Base-by-base conservation (phyloP, 2,797 vertebrate species). In the Syndactyla subalaris region DNA sequence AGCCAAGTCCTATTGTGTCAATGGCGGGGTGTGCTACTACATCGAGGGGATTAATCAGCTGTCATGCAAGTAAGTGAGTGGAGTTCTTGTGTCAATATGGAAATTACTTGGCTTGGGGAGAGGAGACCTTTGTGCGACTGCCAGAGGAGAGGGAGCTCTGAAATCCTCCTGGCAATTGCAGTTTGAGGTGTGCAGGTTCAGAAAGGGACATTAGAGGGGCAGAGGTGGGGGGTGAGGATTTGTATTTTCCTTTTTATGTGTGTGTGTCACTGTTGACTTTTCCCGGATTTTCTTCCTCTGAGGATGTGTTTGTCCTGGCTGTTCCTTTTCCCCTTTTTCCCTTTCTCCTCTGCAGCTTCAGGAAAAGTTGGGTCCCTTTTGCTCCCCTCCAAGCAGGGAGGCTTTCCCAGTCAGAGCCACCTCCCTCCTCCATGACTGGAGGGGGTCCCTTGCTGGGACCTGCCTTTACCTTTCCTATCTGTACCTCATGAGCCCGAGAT, bases 1-100 rank as follows among this genome's bases (percentile, higher is more conserved):
- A 86, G 98, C 99, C 97, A 99, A 99, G 98, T 97, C 98, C 93
- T 99, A 99, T 96, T 99, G 99, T 96, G 99, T 99, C 97, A 99
- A 99, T 89, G 99, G 99, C 93, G 99, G 99, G 24, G 98, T 99
- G 96, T 99, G 99, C 98, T 99, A 99, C 98, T 99, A 99, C 98
- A 99, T 99, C 94, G 98, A 99, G 89, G 99, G 99, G 98, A 99
- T 99, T 98, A 99, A 99, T 98, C 98, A 99, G 97, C 98, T 99
- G 92, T 99, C 99, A 96, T 99, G 99, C 99, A 99, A 99, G 99
- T 99, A 99, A 99, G 99, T 99, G 97, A 98, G 91, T 94, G 94
- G 79, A 91, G 85, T 91, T 88, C 95, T 95, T 96, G 78, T 96
- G 90, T 75, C 65, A 79, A 30, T 86, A 70, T 58, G 78, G 92